Percentiles rank a stretch among this genome's conserved stretches.
Conservation (phyloP, 37 sponge, comb jelly and placozoan genomes). For the Petrosia ficiformis region DNA sequence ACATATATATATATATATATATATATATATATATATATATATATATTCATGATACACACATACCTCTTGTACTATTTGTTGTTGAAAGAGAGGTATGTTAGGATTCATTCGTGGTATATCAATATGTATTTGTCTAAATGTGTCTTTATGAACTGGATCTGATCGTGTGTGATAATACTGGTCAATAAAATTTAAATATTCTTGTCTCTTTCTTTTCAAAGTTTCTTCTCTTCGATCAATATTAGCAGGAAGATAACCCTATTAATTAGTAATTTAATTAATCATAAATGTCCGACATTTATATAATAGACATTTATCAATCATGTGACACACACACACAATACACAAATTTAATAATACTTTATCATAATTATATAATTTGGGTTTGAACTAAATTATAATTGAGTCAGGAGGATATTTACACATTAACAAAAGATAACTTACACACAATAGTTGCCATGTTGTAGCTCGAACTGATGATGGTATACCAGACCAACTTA, state of each 20-base stretch:
- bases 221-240: constrained; percentile 87
- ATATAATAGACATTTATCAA: not conserved
- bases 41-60: not conserved
- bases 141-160: constrained; percentile 57
- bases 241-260: constrained; percentile 96
- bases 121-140: constrained; percentile 92
- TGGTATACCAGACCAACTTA: constrained; percentile 89
- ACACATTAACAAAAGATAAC: not conserved
- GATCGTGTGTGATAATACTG: constrained; percentile 87
- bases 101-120: constrained; percentile 96
- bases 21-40: not conserved
- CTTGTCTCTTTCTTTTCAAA: constrained; percentile 81
- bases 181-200: constrained; percentile 81
- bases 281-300: not conserved
- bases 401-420: not conserved
- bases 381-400: not conserved
- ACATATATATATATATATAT: too few species aligned
- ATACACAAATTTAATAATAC: too few species aligned
- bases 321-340: too few species aligned
- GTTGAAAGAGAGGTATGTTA: constrained; percentile 73
- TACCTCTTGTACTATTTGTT: constrained; percentile 83
- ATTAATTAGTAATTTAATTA: not conserved
- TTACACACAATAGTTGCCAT: constrained; percentile 86
- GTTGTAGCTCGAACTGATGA: constrained; percentile 74
- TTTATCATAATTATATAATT: too few species aligned